Percentiles rank a stretch among this genome's conserved stretches.
Evolutionary conservation across 92 coral and sea anemone genomes (phyloP).

Genomic region (Porites lobata): DNA sequence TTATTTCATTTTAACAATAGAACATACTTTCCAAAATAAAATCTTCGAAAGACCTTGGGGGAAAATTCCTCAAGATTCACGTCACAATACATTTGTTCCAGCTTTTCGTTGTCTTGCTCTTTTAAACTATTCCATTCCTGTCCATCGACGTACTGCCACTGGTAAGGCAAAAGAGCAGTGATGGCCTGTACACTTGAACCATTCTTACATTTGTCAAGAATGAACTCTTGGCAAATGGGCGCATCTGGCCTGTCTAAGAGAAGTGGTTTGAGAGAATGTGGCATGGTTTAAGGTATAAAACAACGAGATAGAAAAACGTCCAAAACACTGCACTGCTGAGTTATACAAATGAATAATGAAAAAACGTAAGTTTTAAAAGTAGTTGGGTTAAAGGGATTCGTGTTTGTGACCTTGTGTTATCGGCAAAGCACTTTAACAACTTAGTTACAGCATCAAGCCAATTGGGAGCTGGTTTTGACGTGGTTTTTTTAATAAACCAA

Average conservation of each 20-base stretch:
- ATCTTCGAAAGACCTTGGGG: neutral
- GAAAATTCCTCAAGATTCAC: slow-evolving; percentile 15
- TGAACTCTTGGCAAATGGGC: slow-evolving; percentile 72
- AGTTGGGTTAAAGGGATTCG: too few species aligned
- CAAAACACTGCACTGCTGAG: too few species aligned
- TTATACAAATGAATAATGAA: too few species aligned
- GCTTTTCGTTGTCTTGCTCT: slow-evolving; percentile 52
- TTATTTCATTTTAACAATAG: too few species aligned
- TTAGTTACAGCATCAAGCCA: too few species aligned
- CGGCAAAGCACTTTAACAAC: too few species aligned
- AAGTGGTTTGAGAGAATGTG: neutral
- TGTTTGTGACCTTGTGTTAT: too few species aligned
- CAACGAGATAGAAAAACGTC: too few species aligned
- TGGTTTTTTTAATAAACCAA: too few species aligned
- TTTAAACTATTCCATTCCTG: slow-evolving; percentile 63
- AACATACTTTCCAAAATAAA: neutral
- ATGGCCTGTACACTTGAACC: slow-evolving; percentile 63
- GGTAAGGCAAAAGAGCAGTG: slow-evolving; percentile 80
- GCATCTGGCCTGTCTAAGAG: slow-evolving; percentile 16
- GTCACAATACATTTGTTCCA: slow-evolving; percentile 83
- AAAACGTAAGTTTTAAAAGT: too few species aligned
- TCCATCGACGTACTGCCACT: slow-evolving; percentile 69
- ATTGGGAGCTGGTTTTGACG: too few species aligned
- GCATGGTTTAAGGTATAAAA: too few species aligned
- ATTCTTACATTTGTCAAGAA: slow-evolving; percentile 67